These are phyloP conservation scores for Bellardia bayeri DNA, from an alignment of 2,888 invertebrate genomes.

Conservation along the genomic window DNA sequence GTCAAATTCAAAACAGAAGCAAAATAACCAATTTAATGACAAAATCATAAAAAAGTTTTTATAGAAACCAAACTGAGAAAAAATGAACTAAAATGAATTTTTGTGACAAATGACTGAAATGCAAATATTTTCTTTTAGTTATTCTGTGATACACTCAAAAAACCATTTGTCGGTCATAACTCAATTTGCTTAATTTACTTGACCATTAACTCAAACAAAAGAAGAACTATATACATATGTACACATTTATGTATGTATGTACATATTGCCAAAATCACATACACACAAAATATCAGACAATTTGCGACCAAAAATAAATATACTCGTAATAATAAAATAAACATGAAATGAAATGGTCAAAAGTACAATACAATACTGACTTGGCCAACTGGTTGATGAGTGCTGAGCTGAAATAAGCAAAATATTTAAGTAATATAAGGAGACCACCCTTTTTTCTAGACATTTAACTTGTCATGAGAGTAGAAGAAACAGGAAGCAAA, in stretches of 20 bases:
- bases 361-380: background rate
- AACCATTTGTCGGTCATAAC: slow-evolving; percentile 78
- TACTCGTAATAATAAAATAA: slow-evolving; percentile 23
- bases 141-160: slow-evolving; percentile 30
- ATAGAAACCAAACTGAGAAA: slow-evolving; percentile 38
- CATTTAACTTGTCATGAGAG: slow-evolving; percentile 48
- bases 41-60: slow-evolving; percentile 26
- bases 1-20: slow-evolving; percentile 17
- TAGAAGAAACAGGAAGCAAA: slow-evolving; percentile 72
- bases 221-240: background rate
- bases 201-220: slow-evolving; percentile 37
- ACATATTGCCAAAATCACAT: slow-evolving; percentile 33
- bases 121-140: slow-evolving; percentile 70
- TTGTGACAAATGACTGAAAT: slow-evolving; percentile 68
- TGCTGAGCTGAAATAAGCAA: background rate
- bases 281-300: slow-evolving; percentile 33
- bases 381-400: background rate
- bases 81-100: slow-evolving; percentile 12
- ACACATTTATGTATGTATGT: too few species aligned
- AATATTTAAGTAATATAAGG: background rate
- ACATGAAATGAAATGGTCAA: background rate
- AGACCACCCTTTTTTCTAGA: slow-evolving; percentile 59
- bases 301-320: slow-evolving; percentile 28
- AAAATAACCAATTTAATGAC: slow-evolving; percentile 7
- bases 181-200: slow-evolving; percentile 77